These are phyloP conservation scores for Falco concolor DNA, from an alignment of 2,797 vertebrate genomes.

Conservation along the genomic window DNA sequence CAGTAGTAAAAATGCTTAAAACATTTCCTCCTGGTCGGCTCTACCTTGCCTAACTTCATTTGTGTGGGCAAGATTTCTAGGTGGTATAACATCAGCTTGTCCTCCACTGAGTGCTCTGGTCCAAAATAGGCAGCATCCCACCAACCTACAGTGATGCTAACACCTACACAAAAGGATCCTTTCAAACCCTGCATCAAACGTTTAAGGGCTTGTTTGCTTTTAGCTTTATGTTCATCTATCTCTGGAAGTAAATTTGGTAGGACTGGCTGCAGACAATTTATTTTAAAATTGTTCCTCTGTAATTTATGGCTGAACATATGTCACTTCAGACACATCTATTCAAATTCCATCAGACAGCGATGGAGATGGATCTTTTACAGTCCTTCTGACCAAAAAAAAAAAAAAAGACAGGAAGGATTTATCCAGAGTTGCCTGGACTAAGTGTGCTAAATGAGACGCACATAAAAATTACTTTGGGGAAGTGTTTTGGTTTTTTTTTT, in stretches of 20 bases:
- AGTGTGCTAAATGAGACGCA: not conserved
- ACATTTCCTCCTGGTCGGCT: not conserved
- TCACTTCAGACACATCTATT: conserved; percentile 37
- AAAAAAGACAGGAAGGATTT: not conserved
- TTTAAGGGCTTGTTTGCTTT: conserved; percentile 35
- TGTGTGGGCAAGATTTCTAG: not conserved
- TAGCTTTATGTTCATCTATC: conserved; percentile 19
- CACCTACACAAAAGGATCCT: not conserved
- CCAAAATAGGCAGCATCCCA: not conserved
- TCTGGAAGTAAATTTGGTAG: conserved; percentile 17
- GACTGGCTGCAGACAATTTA: conserved; percentile 18
- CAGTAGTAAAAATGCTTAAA: conserved; percentile 2
- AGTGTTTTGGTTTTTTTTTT: not conserved
- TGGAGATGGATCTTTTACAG: not conserved
- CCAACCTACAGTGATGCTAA: not conserved
- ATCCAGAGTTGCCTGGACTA: not conserved
- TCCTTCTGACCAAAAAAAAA: not conserved
- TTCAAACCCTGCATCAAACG: not conserved
- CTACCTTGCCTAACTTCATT: not conserved
- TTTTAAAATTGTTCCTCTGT: conserved; percentile 27
- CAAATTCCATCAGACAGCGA: conserved; percentile 6
- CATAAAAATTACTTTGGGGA: not conserved
- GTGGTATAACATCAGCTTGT: not conserved
- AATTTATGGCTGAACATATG: conserved; percentile 42
- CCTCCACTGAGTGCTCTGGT: not conserved